Evolutionary conservation across 2,888 invertebrate species (phyloP).

Genomic region (Cerceris rybyensis): DNA sequence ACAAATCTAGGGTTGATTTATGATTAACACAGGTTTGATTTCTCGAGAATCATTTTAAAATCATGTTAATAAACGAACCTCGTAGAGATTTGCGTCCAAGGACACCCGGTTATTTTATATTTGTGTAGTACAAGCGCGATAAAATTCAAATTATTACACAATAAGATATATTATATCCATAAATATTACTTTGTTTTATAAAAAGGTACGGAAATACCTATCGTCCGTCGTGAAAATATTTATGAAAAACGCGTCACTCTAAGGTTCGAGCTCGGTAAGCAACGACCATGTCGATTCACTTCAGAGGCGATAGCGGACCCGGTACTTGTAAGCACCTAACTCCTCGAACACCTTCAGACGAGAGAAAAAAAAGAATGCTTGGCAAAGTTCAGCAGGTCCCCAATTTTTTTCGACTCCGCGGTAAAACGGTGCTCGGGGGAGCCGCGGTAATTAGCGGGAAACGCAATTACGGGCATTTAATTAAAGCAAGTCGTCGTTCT

Average conservation of each 20-base stretch:
- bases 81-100: too few species aligned
- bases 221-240: background rate
- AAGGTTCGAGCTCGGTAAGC: constrained; percentile 1
- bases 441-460: constrained; percentile 76
- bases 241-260: background rate
- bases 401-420: constrained; percentile 63
- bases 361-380: constrained; percentile 53
- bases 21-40: too few species aligned
- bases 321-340: constrained; percentile 48
- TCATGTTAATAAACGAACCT: too few species aligned
- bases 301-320: constrained; percentile 29
- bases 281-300: constrained; percentile 35
- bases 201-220: background rate
- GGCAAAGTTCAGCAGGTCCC: constrained; percentile 60
- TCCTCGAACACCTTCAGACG: constrained; percentile 69
- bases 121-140: too few species aligned
- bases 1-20: too few species aligned
- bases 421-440: constrained; percentile 54
- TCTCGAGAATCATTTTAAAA: too few species aligned
- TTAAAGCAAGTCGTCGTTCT: constrained; percentile 75
- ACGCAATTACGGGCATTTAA: constrained; percentile 78
- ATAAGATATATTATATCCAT: too few species aligned
- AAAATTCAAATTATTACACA: too few species aligned
- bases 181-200: too few species aligned
- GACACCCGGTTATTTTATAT: too few species aligned